These are phyloP conservation scores for Aphelocoma californica DNA, from an alignment of 2,797 vertebrate genomes.

Conservation along the genomic window DNA sequence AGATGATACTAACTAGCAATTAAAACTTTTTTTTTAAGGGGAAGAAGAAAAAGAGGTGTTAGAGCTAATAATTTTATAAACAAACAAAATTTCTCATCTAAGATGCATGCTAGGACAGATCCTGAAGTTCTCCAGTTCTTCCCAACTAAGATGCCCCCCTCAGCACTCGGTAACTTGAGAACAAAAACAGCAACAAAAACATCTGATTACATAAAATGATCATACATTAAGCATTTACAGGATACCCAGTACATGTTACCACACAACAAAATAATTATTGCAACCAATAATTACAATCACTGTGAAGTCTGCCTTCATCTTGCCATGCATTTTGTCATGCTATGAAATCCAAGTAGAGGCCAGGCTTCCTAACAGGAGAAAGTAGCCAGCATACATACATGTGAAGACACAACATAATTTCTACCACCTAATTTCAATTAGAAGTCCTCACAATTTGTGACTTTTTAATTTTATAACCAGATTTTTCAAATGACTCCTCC, in stretches of 20 bases:
- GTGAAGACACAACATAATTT: neutral
- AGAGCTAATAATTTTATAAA: neutral
- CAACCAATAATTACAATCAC: neutral
- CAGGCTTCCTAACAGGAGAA: neutral
- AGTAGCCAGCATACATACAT: rapidly evolving
- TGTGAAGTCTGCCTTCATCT: neutral
- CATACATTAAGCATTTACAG: neutral
- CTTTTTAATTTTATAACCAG: neutral
- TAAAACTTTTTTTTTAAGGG: neutral
- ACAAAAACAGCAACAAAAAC: neutral
- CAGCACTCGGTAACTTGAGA: neutral
- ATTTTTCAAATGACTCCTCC: neutral
- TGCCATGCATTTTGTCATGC: neutral
- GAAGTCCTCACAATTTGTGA: neutral
- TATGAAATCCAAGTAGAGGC: neutral
- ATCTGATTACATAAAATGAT: neutral
- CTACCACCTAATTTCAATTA: neutral
- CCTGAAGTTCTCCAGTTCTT: neutral
- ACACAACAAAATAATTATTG: neutral
- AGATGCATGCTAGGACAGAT: neutral
- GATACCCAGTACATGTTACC: neutral
- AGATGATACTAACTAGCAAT: neutral
- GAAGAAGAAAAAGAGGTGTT: neutral
- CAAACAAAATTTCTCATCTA: neutral
- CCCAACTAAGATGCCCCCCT: neutral